Base-by-base conservation (phyloP, 2,113 vertebrate genomes). In the Saguinus midas region DNA sequence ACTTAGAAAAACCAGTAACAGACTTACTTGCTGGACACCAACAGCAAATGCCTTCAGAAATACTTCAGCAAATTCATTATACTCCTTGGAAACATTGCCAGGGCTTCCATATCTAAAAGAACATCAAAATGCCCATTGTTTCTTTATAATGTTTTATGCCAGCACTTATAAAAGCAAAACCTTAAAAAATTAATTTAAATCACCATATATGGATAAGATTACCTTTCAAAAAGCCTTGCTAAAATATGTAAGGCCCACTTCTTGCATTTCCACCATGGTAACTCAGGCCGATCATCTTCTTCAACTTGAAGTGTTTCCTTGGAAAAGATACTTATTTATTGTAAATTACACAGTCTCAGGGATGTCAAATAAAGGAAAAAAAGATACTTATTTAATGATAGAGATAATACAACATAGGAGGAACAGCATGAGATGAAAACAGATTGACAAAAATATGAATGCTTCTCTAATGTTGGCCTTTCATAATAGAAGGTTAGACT, bases 181-280 rank as follows among this genome's bases (percentile, higher is more conserved):
- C 3, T 37, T 93, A 58, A 68, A 83, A 66, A 72, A 64, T 21
- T 37, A 8, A 66, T 64, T 76, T 87, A 40, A 29, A 82, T 27
- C 9, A 91, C 25, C 72, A 43, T 29, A 92, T 48, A 23, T 17
- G 21, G 5, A 75, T 10, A 17, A 87, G 0, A 88, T 97, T 99
- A 99, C 99, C 99, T 99, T 98, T 99, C 99, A 98, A 99, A 99
- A 96, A 99, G 99, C 40, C 99, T 99, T 97, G 99, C 99, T 98
- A 99, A 98, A 97, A 99, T 99, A 98, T 99, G 99, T 97, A 99
- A 99, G 70, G 99, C 99, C 99, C 99, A 99, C 97, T 99, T 99
- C 98, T 99, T 99, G 98, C 99, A 99, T 97, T 99, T 99, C 99
- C 99, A 99, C 99, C 99, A 99, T 11, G 99, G 99, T 97, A 99